phyloP scores from a whole-genome alignment of 2,797 vertebrate species.

The Numenius phaeopus region DNA sequence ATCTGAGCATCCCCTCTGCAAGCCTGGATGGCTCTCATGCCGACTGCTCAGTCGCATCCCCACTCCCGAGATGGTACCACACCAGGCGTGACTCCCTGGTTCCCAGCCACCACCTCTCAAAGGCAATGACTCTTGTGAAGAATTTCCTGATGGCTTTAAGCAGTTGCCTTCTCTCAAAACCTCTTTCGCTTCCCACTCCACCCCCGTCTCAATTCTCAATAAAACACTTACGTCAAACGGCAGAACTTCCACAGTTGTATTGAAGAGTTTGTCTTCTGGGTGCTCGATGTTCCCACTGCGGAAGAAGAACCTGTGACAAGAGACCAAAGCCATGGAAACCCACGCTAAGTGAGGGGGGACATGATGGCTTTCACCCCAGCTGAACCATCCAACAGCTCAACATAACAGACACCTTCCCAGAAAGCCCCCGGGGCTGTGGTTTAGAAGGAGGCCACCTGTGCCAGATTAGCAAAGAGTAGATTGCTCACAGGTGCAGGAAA shows the following conservation, averaged over 20 bases:
- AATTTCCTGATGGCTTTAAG: background rate
- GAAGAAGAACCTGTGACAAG: constrained; percentile 91
- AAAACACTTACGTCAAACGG: constrained; percentile 92
- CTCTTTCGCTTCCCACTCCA: background rate
- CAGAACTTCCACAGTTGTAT: constrained; percentile 95
- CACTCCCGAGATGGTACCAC: accelerated
- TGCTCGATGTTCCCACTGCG: constrained; percentile 97
- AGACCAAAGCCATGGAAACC: background rate
- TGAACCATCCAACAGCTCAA: background rate
- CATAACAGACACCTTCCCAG: background rate
- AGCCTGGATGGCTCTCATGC: background rate
- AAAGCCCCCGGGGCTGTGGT: background rate
- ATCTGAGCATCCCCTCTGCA: background rate
- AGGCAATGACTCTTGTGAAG: background rate
- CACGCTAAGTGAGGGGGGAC: background rate
- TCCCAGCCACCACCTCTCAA: background rate
- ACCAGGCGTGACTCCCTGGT: background rate
- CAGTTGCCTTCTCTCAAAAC: background rate
- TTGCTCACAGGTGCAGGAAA: background rate
- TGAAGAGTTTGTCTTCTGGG: constrained; percentile 98
- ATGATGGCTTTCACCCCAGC: background rate
- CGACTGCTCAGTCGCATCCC: background rate
- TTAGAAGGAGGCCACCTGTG: background rate
- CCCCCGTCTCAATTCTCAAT: background rate
- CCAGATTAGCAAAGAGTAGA: background rate